phyloP scores from a whole-genome alignment of 2,888 invertebrate species.

The Himalopsyche anomala region DNA sequence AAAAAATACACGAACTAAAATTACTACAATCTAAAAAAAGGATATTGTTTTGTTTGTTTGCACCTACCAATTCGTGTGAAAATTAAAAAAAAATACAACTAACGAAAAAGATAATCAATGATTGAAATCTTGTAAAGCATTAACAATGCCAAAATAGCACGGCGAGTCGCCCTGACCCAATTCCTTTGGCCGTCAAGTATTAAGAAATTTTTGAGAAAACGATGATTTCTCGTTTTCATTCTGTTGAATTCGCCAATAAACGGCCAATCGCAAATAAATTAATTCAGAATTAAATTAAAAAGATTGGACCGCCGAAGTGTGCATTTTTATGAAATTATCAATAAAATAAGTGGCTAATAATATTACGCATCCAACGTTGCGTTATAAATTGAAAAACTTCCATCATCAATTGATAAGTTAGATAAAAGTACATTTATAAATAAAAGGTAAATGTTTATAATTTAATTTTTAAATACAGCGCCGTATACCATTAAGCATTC shows the following conservation, averaged over 20 bases:
- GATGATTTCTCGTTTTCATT: constrained; percentile 22
- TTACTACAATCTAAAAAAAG: background rate
- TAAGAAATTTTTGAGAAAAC: constrained; percentile 23
- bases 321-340: no score
- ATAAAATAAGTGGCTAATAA: no score
- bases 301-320: no score
- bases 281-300: no score
- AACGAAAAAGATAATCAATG: constrained; percentile 34
- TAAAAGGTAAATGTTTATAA: no score
- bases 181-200: constrained; percentile 29
- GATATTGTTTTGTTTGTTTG: background rate
- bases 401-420: no score
- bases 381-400: no score
- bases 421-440: no score
- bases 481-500: no score
- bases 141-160: constrained; percentile 34
- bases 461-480: no score
- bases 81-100: constrained; percentile 18
- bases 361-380: no score
- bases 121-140: constrained; percentile 34
- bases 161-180: constrained; percentile 26
- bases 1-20: background rate
- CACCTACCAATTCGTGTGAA: background rate
- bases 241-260: background rate
- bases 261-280: background rate